A percentile compares a stretch with the other conserved stretches of the same genome.
These are phyloP conservation scores for Ficedula albicollis DNA, from an alignment of 2,797 vertebrate species.

Conservation along the genomic window DNA sequence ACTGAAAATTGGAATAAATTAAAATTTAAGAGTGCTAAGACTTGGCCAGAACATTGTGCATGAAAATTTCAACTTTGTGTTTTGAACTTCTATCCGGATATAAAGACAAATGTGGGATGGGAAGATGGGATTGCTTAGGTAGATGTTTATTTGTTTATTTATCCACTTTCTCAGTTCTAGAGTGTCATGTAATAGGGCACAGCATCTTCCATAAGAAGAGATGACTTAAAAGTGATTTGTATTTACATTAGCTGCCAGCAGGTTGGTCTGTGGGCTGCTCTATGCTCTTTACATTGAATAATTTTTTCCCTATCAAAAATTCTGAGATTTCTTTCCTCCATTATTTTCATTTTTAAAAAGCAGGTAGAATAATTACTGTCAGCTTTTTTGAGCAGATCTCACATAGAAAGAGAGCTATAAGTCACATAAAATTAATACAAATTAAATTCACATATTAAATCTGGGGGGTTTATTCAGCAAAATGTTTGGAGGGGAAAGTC, in stretches of 20 bases:
- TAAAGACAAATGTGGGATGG: background rate
- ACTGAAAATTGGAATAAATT: background rate
- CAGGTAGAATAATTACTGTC: background rate
- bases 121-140: background rate
- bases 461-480: accelerated
- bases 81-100: background rate
- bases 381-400: background rate
- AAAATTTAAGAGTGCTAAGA: background rate
- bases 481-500: background rate
- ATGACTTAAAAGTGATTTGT: background rate
- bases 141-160: background rate
- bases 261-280: background rate
- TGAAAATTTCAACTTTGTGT: accelerated
- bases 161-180: background rate
- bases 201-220: background rate
- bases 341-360: background rate
- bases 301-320: background rate
- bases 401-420: background rate
- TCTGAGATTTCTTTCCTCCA: background rate
- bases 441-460: background rate
- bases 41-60: background rate
- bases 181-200: background rate
- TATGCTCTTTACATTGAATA: background rate
- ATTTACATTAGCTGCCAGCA: background rate
- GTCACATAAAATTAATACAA: background rate